Evolutionary conservation across 53 echinoderm and acorn worm species (phyloP).

Genomic region (Holothuria leucospilota): DNA sequence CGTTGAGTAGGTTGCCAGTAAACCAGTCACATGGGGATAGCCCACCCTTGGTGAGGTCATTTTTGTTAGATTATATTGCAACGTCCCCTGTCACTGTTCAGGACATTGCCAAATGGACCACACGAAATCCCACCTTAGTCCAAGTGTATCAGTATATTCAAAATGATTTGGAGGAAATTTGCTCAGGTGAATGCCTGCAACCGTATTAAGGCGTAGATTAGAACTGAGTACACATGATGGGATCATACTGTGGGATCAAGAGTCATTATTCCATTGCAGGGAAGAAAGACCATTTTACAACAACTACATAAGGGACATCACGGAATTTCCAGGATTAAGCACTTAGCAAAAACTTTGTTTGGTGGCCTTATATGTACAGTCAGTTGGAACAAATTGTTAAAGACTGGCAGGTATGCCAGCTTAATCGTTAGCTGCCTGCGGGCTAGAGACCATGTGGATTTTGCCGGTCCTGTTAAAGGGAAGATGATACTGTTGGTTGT

Average conservation of each 20-base stretch:
- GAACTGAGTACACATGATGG: slow-evolving; percentile 40
- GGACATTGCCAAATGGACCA: not conserved
- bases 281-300: slow-evolving; percentile 20
- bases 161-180: slow-evolving; percentile 16
- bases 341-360: slow-evolving; percentile 28
- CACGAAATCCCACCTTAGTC: not conserved
- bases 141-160: not conserved
- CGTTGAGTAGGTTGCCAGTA: not conserved
- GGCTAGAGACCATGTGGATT: slow-evolving; percentile 59
- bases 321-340: slow-evolving; percentile 35
- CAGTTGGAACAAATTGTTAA: slow-evolving; percentile 36
- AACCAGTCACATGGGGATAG: not conserved
- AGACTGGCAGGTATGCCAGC: not conserved
- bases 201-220: slow-evolving; percentile 31
- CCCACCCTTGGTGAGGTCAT: not conserved
- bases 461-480: slow-evolving; percentile 43
- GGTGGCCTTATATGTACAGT: slow-evolving; percentile 65
- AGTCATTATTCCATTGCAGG: slow-evolving; percentile 50
- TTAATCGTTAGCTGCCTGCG: slow-evolving; percentile 46
- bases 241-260: slow-evolving; percentile 50
- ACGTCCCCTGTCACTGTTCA: no score
- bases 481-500: slow-evolving; percentile 16
- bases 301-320: slow-evolving; percentile 55
- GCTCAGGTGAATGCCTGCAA: slow-evolving; percentile 25
- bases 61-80: not conserved